Evolutionary conservation across 2,888 invertebrate genomes (phyloP).

Genomic region (Dicycla oo): DNA sequence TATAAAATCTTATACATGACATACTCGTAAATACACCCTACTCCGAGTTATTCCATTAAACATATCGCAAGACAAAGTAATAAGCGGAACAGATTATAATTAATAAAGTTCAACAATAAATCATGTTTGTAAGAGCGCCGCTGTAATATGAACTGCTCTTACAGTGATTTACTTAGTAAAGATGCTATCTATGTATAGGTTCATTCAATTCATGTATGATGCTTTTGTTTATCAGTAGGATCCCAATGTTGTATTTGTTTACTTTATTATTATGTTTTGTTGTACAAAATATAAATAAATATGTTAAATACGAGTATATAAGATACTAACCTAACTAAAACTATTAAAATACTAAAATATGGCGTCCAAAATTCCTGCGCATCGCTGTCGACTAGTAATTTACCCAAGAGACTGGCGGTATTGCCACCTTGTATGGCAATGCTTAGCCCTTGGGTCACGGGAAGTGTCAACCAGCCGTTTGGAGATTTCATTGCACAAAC

Average conservation of each 20-base stretch:
- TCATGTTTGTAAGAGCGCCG: slow-evolving; percentile 61
- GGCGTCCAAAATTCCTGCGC: too few species aligned
- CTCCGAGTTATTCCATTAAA: slow-evolving; percentile 62
- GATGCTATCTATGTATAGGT: slow-evolving; percentile 50
- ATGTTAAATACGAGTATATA: too few species aligned
- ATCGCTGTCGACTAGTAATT: too few species aligned
- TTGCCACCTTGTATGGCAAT: too few species aligned
- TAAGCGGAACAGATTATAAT: slow-evolving; percentile 74
- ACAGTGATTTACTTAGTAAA: slow-evolving; percentile 60
- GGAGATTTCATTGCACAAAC: too few species aligned
- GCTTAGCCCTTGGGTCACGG: too few species aligned
- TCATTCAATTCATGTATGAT: slow-evolving; percentile 50
- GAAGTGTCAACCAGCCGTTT: too few species aligned
- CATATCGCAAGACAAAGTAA: slow-evolving; percentile 70
- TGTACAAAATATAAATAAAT: too few species aligned
- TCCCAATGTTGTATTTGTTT: background rate
- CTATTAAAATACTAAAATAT: too few species aligned
- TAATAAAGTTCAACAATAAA: slow-evolving; percentile 74
- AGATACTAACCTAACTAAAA: too few species aligned
- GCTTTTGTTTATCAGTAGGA: slow-evolving; percentile 11
- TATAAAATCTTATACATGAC: background rate
- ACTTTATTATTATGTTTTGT: too few species aligned
- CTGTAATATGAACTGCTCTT: slow-evolving; percentile 54
- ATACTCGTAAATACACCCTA: slow-evolving; percentile 24
- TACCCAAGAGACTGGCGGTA: too few species aligned